Evolutionary conservation across 2,113 vertebrate genomes (phyloP), one percentile per base, ranked within the genome.

Genomic region (Cranoglanis bouderius): DNA sequence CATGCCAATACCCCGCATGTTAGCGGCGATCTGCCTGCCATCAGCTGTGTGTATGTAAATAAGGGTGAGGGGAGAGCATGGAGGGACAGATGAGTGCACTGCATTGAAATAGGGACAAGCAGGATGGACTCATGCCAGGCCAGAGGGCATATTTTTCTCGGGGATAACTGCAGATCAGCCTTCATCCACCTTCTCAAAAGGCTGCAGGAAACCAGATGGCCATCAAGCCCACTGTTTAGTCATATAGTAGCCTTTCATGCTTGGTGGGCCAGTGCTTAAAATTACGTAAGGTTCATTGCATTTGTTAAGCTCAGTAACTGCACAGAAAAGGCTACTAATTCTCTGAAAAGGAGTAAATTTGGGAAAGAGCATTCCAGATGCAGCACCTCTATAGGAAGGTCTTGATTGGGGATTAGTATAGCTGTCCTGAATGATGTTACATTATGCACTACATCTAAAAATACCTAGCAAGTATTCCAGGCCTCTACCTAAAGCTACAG

Each of bases 1-100:
- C 98, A 99, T 98, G 85, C 98, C 98, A 88, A 99, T 99, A n/a
- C 98, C 98, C 81, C 98, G 92, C 98, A 99, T 99, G 94, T 99
- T 99, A 87, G 98, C 98, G 18, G 98, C 98, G 70, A 99, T 99
- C 95, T 99, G 98, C 88, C 98, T 95, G 35, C 98, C 98, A 65
- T 99, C 98, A 85, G 91, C 98, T 98, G 91, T 72, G 59, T 49
- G 82, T 72, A 10, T 84, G 43, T 29, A 24, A 43, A 83, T 61
- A 83, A 83, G 35, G 19, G 26, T 57, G 43, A 32, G 65, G n/a
- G 29, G 29, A 38, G 35, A 9, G 43, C 59, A 53, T 75, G 53
- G 75, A 72, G 51, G 18, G 32, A 89, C n/a, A 85, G 65, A 61
- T 82, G 51, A 89, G 29, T 67, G 61, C 85, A 90, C 82, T 84